These are phyloP conservation scores for Ctenoplectra terminalis DNA, from an alignment of 1,140 invertebrate species.

Conservation along the genomic window DNA sequence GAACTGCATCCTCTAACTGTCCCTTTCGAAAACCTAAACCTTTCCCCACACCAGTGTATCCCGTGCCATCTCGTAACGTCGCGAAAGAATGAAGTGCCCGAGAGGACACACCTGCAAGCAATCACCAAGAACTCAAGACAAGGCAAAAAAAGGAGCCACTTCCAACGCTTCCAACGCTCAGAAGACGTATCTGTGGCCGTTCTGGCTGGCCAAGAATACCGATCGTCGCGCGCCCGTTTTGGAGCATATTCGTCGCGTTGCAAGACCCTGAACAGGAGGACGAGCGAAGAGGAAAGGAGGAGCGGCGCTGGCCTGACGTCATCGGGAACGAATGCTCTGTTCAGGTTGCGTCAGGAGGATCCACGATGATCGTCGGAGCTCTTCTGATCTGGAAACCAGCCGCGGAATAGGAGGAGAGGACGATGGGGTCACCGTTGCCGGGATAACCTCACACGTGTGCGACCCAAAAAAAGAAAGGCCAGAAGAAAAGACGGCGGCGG, in stretches of 20 bases:
- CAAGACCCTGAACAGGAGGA: not conserved
- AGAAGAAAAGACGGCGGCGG: slow-evolving; percentile 43
- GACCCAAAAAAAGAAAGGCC: slow-evolving; percentile 66
- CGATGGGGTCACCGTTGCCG: slow-evolving; percentile 72
- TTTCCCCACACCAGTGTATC: too few species aligned
- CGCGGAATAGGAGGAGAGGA: slow-evolving; percentile 60
- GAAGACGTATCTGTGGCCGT: not conserved
- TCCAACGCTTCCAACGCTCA: not conserved
- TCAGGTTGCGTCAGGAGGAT: slow-evolving; percentile 72
- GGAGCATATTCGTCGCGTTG: slow-evolving; percentile 26
- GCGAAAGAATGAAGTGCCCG: not conserved
- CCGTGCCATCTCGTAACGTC: too few species aligned
- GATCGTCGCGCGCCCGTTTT: slow-evolving; percentile 28
- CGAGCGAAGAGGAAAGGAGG: not conserved
- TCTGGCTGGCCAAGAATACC: slow-evolving; percentile 34
- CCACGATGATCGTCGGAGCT: slow-evolving; percentile 54
- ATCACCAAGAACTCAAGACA: not conserved
- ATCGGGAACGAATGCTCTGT: slow-evolving; percentile 62
- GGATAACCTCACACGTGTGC: slow-evolving; percentile 79
- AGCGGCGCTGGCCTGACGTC: slow-evolving; percentile 65
- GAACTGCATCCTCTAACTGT: not conserved
- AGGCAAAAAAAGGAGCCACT: not conserved
- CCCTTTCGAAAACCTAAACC: not conserved
- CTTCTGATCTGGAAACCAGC: slow-evolving; percentile 63
- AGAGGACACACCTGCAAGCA: slow-evolving; percentile 15